phyloP scores from a whole-genome alignment of 2,888 invertebrate genomes.

The Apodemia zela region DNA sequence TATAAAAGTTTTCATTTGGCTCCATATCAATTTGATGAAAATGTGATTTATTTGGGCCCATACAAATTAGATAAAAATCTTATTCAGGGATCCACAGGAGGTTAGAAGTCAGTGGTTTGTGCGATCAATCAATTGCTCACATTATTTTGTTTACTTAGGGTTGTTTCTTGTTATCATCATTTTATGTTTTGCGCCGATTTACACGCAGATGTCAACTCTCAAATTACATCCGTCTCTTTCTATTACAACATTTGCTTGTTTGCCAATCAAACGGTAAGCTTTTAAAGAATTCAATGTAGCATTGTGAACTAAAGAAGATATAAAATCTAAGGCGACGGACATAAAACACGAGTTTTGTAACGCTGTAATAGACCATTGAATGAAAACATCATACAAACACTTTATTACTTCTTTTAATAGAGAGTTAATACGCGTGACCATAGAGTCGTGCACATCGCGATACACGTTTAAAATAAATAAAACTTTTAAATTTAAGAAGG shows the following conservation, averaged over 20 bases:
- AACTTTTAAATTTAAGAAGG: constrained; percentile 25
- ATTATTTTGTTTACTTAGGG: too few species aligned
- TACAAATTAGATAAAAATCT: too few species aligned
- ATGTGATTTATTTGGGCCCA: too few species aligned
- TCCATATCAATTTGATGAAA: too few species aligned
- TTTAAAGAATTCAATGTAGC: neutral
- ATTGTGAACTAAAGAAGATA: constrained; percentile 19
- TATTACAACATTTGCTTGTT: neutral
- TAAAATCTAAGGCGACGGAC: constrained; percentile 25
- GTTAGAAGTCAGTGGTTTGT: too few species aligned
- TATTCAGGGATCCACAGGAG: too few species aligned
- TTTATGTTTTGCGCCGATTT: too few species aligned
- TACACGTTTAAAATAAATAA: constrained; percentile 39
- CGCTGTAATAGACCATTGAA: constrained; percentile 29
- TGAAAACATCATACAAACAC: constrained; percentile 36
- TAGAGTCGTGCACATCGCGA: constrained; percentile 29
- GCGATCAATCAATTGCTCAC: too few species aligned
- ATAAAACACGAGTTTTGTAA: constrained; percentile 26
- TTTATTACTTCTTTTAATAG: constrained; percentile 38
- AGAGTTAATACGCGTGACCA: constrained; percentile 38
- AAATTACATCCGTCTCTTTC: too few species aligned
- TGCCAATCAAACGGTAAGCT: constrained; percentile 1
- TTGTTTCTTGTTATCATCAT: too few species aligned
- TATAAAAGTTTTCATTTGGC: too few species aligned
- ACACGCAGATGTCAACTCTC: too few species aligned